phyloP scores from a whole-genome alignment of 1,140 invertebrate species.

The Meloidogyne floridensis region DNA sequence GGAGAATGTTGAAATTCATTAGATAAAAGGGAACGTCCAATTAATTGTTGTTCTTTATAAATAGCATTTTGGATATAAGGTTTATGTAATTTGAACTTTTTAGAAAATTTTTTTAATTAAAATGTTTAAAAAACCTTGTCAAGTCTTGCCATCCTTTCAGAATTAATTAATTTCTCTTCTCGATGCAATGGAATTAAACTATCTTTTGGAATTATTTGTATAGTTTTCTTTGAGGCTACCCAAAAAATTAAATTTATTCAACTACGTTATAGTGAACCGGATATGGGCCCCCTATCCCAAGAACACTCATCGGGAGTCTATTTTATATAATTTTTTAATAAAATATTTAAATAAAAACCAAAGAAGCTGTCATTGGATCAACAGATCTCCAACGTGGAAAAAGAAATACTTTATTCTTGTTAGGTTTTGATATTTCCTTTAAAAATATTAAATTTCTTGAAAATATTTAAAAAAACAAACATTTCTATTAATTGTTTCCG shows the following conservation, averaged over 20 bases:
- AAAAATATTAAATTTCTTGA: background rate
- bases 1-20: background rate
- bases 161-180: background rate
- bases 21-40: slow-evolving; percentile 3
- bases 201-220: slow-evolving; percentile 20
- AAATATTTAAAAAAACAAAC: no score
- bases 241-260: background rate
- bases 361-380: slow-evolving; percentile 24
- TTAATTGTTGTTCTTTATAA: slow-evolving; percentile 18
- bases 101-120: background rate
- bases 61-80: slow-evolving; percentile 18
- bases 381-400: slow-evolving; percentile 26
- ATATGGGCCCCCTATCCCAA: no score
- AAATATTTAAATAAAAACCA: slow-evolving; percentile 7
- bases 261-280: no score
- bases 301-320: no score
- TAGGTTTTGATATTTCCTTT: background rate
- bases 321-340: background rate
- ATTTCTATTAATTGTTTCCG: background rate
- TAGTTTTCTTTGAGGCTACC: slow-evolving; percentile 17
- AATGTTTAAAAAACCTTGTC: slow-evolving; percentile 5
- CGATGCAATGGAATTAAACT: slow-evolving; percentile 18
- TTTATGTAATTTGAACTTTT: slow-evolving; percentile 22
- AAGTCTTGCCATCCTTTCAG: slow-evolving; percentile 14
- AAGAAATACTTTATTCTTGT: slow-evolving; percentile 1